Evolutionary conservation across 2,113 vertebrate species (phyloP), one percentile per base, ranked within the genome.

Genomic region (Panthera uncia): DNA sequence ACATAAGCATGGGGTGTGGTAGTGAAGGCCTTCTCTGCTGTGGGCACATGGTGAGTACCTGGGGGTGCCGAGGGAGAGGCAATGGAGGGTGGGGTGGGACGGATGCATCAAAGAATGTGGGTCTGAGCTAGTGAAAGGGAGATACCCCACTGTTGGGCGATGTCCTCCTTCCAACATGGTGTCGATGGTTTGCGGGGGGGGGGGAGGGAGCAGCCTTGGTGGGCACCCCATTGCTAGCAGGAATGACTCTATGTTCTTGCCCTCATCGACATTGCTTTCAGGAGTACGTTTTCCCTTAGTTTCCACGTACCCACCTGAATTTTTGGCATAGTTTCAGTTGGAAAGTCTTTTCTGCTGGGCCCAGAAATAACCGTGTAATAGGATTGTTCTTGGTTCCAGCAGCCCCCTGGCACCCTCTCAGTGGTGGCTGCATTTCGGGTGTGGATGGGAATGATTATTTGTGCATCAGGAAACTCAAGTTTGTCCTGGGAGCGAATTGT

Each of bases 321-420:
- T 80, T 95, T 83, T 85, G 41, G n/a, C 27, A 0, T 63, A 5
- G 38, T 91, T 95, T 89, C 82, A 45, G 33, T 93, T 89, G 79
- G 86, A 95, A 91, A 48, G 27, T 65, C 85, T 92, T 66, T 82
- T 61, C 36, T 96, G 36, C 89, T 65, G 73, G 65, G 18, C 89
- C 74, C 61, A 50, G 79, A 92, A 83, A 82, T 38, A 16, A 13
- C 74, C 38, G 0, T 38, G 87, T 79, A 5, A 69, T 50, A 36
- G 15, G 83, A 73, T 85, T 61, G 68, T 36, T n/a, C 84, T 86
- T 41, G 91, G 65, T 88, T 83, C 65, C 38, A 36, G 52, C 27
- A 33, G 81, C 45, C 45, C n/a, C 55, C 63, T 57, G 91, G 83
- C 52, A 15, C 41, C 25, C 79, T 86, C 29, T 48, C 36, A 0